Percentiles rank a stretch among this genome's conserved stretches.
These are phyloP conservation scores for Sebastes iracundus DNA, from an alignment of 2,797 vertebrate genomes.

Conservation along the genomic window DNA sequence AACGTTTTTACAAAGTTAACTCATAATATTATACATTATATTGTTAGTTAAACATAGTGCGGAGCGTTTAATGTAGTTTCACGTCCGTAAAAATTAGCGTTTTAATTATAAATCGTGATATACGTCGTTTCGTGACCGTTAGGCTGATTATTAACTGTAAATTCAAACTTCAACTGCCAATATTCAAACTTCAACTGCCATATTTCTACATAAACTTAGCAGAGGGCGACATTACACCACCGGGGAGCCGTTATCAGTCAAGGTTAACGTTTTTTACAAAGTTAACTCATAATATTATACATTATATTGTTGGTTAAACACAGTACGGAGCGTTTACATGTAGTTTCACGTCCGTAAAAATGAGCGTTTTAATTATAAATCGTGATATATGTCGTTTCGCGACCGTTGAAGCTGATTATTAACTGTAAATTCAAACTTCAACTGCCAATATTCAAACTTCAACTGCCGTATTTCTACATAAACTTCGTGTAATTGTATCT, in stretches of 20 bases:
- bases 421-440: background rate
- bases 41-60: rapidly evolving
- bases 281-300: background rate
- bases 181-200: too few relatives aligned
- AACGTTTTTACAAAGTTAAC: background rate
- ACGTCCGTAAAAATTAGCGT: rapidly evolving
- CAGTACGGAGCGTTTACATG: rapidly evolving
- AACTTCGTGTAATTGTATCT: background rate
- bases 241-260: background rate
- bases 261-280: background rate
- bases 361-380: background rate
- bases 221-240: conserved; percentile 35
- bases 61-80: rapidly evolving
- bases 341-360: rapidly evolving
- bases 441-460: background rate
- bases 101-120: background rate
- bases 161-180: too few relatives aligned
- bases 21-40: rapidly evolving
- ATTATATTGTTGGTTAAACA: background rate
- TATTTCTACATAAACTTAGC: background rate
- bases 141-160: too few relatives aligned
- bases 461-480: background rate
- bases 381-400: too few relatives aligned
- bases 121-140: too few relatives aligned
- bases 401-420: background rate